Conservation (phyloP, 2,797 vertebrate genomes). For the Onychomys arenicola region DNA sequence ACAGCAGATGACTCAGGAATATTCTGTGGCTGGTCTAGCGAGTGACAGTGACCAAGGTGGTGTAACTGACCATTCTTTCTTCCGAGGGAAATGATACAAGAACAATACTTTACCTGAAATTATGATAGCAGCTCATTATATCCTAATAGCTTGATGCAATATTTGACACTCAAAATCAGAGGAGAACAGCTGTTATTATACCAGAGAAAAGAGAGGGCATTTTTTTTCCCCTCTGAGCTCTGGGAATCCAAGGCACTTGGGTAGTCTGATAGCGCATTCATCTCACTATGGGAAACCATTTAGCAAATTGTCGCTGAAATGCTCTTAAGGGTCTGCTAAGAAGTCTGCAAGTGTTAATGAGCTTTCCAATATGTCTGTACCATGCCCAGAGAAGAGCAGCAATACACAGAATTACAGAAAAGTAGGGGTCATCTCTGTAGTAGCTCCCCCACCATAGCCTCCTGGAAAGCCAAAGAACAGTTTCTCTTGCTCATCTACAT, state of each 20-base stretch:
- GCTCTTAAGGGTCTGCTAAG: not conserved
- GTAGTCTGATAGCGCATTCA: not conserved
- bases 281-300: not conserved
- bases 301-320: slow-evolving; percentile 31
- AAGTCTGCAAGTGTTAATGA: slow-evolving; percentile 24
- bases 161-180: not conserved
- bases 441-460: not conserved
- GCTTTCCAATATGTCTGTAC: not conserved
- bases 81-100: not conserved
- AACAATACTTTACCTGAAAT: not conserved
- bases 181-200: not conserved
- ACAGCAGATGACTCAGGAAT: not conserved
- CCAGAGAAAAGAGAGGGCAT: not conserved
- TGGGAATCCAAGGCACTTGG: not conserved
- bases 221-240: not conserved
- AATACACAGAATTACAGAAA: not conserved
- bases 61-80: not conserved
- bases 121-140: not conserved
- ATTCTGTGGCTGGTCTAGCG: not conserved
- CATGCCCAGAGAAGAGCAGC: not conserved
- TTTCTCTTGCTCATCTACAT: not conserved
- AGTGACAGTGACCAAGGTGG: not conserved
- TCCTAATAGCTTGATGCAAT: not conserved
- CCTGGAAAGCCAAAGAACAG: slow-evolving; percentile 6
- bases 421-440: not conserved